Evolutionary conservation across 2,113 vertebrate species (phyloP).

Genomic region (Neotragus pygmaeus): DNA sequence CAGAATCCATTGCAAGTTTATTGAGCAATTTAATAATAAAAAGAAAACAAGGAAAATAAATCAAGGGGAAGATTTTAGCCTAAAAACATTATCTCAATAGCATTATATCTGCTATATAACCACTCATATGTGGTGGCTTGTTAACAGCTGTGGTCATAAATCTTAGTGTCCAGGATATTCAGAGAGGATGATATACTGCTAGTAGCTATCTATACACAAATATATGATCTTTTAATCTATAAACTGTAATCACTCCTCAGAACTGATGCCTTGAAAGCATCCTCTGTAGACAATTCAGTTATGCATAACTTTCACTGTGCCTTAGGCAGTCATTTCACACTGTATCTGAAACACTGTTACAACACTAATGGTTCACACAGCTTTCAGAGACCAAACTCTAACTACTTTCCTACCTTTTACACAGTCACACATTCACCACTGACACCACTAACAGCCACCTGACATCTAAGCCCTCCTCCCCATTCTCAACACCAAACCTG

Average conservation of each 20-base stretch:
- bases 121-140: constrained; percentile 37
- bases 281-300: background rate
- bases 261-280: background rate
- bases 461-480: background rate
- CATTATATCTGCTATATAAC: constrained; percentile 27
- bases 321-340: background rate
- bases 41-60: constrained; percentile 62
- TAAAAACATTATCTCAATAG: constrained; percentile 52
- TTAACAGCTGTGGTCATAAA: constrained; percentile 46
- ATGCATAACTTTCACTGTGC: background rate
- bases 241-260: background rate
- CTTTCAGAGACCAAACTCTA: no score
- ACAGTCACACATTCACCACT: fast-evolving
- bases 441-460: background rate
- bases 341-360: background rate
- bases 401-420: background rate
- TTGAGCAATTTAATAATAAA: constrained; percentile 57
- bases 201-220: constrained; percentile 26
- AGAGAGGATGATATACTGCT: background rate
- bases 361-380: background rate
- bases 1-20: constrained; percentile 55
- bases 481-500: background rate
- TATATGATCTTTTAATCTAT: constrained; percentile 42
- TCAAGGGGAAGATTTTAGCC: constrained; percentile 43
- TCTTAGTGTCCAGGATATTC: background rate